Conservation (phyloP, 2,113 vertebrate genomes). For the Candoia aspera region DNA sequence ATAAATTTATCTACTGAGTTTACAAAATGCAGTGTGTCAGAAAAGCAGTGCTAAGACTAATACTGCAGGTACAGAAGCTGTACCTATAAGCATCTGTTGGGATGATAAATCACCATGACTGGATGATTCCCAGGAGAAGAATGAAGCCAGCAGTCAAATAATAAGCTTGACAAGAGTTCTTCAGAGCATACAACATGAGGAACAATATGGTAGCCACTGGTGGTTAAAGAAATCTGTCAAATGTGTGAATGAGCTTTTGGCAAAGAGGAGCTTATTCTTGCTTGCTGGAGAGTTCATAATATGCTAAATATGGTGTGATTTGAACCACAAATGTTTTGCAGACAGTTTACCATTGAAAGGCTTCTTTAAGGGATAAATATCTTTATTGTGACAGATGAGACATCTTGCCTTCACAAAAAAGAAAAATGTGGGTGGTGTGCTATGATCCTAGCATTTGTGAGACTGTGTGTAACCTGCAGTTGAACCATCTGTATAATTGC, state of each 20-base stretch:
- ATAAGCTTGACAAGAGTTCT: not conserved
- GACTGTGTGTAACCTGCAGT: not conserved
- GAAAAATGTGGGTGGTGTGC: not conserved
- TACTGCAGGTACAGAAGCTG: not conserved
- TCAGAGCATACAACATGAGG: not conserved
- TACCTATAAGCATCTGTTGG: not conserved
- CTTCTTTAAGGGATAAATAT: not conserved
- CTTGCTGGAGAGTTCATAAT: conserved; percentile 8
- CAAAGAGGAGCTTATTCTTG: conserved; percentile 13
- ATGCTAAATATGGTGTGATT: conserved; percentile 7
- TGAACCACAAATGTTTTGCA: not conserved
- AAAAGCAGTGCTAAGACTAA: not conserved
- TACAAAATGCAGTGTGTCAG: not conserved
- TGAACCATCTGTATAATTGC: not conserved
- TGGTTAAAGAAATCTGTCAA: not conserved
- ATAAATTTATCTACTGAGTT: not conserved
- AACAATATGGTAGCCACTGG: not conserved
- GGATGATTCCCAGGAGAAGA: conserved; percentile 4
- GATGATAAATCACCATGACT: not conserved
- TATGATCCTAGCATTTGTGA: conserved; percentile 1
- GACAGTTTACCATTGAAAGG: conserved; percentile 7
- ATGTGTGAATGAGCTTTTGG: not conserved
- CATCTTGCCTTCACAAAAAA: conserved; percentile 11
- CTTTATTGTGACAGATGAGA: conserved; percentile 12
- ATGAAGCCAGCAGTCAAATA: not conserved